Evolutionary conservation across 1,140 invertebrate species (phyloP), one percentile per base, ranked within the genome.

Genomic region (Macrocentrus cingulum): DNA sequence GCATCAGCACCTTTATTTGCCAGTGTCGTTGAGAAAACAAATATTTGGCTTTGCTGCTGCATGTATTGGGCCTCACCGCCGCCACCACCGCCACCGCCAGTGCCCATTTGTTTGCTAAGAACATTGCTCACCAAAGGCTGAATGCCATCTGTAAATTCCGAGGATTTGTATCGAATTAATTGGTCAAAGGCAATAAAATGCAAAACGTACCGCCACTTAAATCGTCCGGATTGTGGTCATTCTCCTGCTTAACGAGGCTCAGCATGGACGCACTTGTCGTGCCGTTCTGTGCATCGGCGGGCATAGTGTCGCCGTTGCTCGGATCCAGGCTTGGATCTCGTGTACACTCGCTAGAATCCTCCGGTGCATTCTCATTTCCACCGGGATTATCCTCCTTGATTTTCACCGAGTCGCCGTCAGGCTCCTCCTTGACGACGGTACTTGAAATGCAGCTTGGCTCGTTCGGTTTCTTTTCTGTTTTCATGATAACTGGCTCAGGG

Each of bases 11-110:
- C 94, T 70, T 95, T 91, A 79, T 99, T 99, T 0, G 95, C 96
- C 72, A 97, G 76, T 62, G 87, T 81, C 0, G 96, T 98, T 8
- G 92, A 94, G 82, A 99, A 99, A 50, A 98, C 95, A 85, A 97
- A 98, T 70, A 98, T 95, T 79, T 98, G 95, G 82, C 91, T 97
- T 78, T 97, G 94, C 74, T 97, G 95, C 80, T 97, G 94, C 90
- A 92, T 91, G 67, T 91, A 91, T 70, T 91, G 87, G 60, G 88
- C 85, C 68, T 79, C 75, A 7, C 74, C 71, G 56, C 78, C 77
- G 77, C 82, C 81, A 87, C 78, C 75, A 7, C 74, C 71, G 56
- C 78, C 77, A 77, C 82, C 81, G 87, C 88, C 71, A 64, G 86
- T 89, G 61, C 86, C 88, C 54, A 90, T 86, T 74, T 91, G 89